These are phyloP conservation scores for Piprites chloris DNA, from an alignment of 2,113 vertebrate species.

Conservation along the genomic window DNA sequence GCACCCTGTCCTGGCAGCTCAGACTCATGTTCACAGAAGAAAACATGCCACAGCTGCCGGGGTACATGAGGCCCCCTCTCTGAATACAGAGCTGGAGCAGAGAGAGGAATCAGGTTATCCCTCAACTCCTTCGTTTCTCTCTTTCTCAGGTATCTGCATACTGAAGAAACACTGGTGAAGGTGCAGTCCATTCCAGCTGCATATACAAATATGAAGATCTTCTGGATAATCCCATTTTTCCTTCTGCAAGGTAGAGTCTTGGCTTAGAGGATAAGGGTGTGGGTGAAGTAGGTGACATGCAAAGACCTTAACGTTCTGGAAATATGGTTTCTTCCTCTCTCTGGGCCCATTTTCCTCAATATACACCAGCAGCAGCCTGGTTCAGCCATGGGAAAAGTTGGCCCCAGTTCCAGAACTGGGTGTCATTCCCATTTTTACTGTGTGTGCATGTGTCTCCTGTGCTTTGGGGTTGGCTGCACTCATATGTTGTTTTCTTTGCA, in stretches of 20 bases:
- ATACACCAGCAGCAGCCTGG: neutral
- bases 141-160: neutral
- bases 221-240: conserved; percentile 45
- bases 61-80: neutral
- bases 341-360: neutral
- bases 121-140: neutral
- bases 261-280: neutral
- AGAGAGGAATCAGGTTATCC: neutral
- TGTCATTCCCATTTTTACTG: neutral
- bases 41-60: neutral
- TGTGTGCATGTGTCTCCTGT: neutral
- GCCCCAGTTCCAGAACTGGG: neutral
- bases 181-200: neutral
- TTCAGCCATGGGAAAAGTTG: neutral
- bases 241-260: conserved; percentile 49
- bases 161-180: neutral
- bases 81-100: neutral
- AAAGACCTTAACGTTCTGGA: neutral
- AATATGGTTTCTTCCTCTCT: neutral
- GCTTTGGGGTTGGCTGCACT: neutral
- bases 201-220: conserved; percentile 13
- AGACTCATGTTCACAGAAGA: rapidly evolving
- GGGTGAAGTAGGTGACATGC: neutral
- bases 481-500: neutral
- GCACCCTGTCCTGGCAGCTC: neutral